Conservation (phyloP, 2,797 vertebrate genomes). For the Paedocypris micromegethes region DNA sequence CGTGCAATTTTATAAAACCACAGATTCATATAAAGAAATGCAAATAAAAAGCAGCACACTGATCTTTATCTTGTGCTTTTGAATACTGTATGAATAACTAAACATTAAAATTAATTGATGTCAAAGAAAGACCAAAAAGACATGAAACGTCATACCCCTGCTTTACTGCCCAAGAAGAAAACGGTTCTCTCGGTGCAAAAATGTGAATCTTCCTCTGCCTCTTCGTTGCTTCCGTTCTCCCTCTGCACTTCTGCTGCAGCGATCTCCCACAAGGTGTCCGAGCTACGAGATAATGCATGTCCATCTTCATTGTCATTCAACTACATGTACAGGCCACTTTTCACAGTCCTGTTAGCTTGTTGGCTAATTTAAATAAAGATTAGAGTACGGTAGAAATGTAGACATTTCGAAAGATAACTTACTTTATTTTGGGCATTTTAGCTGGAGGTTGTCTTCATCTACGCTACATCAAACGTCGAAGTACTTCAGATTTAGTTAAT, state of each 20-base stretch:
- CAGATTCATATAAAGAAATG: no score
- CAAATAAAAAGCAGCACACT: no score
- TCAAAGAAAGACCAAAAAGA: no score
- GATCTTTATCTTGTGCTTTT: no score
- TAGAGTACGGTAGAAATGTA: background rate
- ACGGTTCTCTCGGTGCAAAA: constrained; percentile 76
- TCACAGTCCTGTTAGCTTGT: background rate
- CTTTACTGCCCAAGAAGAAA: constrained; percentile 88
- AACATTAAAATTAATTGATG: no score
- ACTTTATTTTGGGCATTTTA: constrained; percentile 68
- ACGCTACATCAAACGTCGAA: background rate
- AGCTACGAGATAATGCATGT: constrained; percentile 60
- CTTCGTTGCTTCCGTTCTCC: constrained; percentile 51
- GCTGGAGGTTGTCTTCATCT: background rate
- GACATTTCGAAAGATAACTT: constrained; percentile 2
- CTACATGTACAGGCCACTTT: no score
- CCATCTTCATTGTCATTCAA: no score
- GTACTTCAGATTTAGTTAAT: background rate
- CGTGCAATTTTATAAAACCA: no score
- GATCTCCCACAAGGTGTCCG: constrained; percentile 88
- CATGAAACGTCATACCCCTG: constrained; percentile 67
- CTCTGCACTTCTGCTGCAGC: constrained; percentile 77
- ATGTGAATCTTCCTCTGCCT: constrained; percentile 49
- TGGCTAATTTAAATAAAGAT: background rate
- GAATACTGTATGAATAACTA: no score